Conservation (phyloP, 2,888 invertebrate genomes). For the Agrotis segetum region DNA sequence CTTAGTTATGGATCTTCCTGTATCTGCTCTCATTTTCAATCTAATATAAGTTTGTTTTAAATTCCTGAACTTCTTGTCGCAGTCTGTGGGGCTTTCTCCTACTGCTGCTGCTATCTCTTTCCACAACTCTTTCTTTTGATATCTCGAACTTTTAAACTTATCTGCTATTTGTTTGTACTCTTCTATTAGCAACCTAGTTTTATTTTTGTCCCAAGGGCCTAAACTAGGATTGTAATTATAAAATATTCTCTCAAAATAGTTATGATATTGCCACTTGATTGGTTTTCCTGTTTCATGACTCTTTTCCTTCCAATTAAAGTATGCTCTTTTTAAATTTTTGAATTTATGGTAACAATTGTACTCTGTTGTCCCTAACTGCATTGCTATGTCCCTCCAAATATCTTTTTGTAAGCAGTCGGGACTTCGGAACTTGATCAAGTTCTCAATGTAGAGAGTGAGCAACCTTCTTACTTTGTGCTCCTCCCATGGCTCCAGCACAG, state of each 20-base stretch:
- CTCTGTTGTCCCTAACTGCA: slow-evolving; percentile 80
- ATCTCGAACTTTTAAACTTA: slow-evolving; percentile 83
- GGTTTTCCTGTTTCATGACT: slow-evolving; percentile 78
- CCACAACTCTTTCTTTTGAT: slow-evolving; percentile 86
- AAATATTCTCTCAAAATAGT: slow-evolving; percentile 86
- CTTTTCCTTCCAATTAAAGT: slow-evolving; percentile 81
- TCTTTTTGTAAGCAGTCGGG: slow-evolving; percentile 82
- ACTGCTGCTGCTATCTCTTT: slow-evolving; percentile 79
- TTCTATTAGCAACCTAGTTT: slow-evolving; percentile 79
- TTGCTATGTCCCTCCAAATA: slow-evolving; percentile 86
- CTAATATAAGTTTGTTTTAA: slow-evolving; percentile 85
- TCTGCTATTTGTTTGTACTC: slow-evolving; percentile 81
- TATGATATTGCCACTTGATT: slow-evolving; percentile 84
- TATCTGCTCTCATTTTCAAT: slow-evolving; percentile 77
- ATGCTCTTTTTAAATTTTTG: slow-evolving; percentile 85
- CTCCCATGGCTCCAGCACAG: slow-evolving; percentile 83
- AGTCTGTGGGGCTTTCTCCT: slow-evolving; percentile 77
- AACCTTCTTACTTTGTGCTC: slow-evolving; percentile 80
- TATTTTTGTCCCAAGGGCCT: slow-evolving; percentile 81
- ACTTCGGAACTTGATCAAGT: slow-evolving; percentile 78
- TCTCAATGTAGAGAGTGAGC: slow-evolving; percentile 83
- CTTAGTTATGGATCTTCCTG: slow-evolving; percentile 77
- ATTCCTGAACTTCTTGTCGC: slow-evolving; percentile 87
- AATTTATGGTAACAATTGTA: slow-evolving; percentile 87
- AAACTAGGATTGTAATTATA: slow-evolving; percentile 79